These are phyloP conservation scores for Mesaphorura yosii DNA, from an alignment of 1,140 invertebrate genomes.

Conservation along the genomic window DNA sequence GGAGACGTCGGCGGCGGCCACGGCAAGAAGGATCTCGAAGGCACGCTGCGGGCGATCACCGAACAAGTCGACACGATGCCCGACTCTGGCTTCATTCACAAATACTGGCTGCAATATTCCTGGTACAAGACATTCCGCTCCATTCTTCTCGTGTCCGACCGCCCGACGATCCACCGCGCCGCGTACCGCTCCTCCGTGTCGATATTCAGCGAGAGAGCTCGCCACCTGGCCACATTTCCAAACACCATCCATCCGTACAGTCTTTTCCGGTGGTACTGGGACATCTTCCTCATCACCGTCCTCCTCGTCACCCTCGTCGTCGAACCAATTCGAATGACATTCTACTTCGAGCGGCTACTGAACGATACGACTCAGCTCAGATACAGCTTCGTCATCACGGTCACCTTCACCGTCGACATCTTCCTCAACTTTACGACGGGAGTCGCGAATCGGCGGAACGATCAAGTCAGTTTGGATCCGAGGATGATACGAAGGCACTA, in stretches of 20 bases:
- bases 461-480: conserved; percentile 9
- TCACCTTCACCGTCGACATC: conserved; percentile 19
- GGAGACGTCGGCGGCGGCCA: no score
- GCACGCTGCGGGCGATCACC: not conserved
- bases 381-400: not conserved
- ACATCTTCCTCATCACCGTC: conserved; percentile 11
- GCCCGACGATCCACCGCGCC: conserved; percentile 9
- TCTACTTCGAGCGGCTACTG: not conserved
- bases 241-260: conserved; percentile 24
- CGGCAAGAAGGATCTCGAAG: not conserved
- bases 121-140: conserved; percentile 4
- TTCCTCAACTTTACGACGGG: conserved; percentile 24
- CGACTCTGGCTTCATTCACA: not conserved
- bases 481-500: conserved; percentile 6
- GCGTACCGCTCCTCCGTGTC: conserved; percentile 7
- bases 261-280: conserved; percentile 21
- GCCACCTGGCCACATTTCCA: conserved; percentile 20
- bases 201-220: conserved; percentile 15
- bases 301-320: conserved; percentile 12
- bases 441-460: not conserved
- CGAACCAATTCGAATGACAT: conserved; percentile 17
- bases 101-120: not conserved
- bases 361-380: not conserved
- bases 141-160: conserved; percentile 14
- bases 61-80: conserved; percentile 3